phyloP scores from a whole-genome alignment of 2,888 invertebrate genomes.

The Cecidostiba fungosa region DNA sequence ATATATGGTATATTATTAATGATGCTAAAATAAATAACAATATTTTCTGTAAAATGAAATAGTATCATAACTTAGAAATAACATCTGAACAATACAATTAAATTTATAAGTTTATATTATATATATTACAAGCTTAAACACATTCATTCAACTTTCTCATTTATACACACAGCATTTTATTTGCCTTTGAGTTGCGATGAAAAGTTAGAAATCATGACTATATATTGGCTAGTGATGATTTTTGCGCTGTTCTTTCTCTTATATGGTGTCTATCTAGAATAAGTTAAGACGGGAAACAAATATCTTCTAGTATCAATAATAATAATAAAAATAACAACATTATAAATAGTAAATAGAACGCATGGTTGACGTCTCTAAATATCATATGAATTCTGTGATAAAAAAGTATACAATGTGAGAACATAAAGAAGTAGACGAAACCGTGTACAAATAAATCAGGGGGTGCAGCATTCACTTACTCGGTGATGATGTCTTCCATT shows the following conservation, averaged over 20 bases:
- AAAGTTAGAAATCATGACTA: neutral
- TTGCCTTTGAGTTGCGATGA: neutral
- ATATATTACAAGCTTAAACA: neutral
- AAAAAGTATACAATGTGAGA: neutral
- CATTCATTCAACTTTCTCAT: neutral
- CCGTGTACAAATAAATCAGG: neutral
- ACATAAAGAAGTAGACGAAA: constrained; percentile 8
- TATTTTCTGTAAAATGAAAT: neutral
- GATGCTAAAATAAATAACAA: neutral
- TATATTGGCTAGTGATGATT: neutral
- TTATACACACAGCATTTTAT: constrained; percentile 1
- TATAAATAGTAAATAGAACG: constrained; percentile 16
- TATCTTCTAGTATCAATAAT: constrained; percentile 13
- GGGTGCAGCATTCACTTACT: constrained; percentile 72
- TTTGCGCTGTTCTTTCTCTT: neutral
- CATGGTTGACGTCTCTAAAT: neutral
- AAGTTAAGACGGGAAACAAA: neutral
- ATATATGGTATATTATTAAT: neutral
- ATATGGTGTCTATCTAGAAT: neutral
- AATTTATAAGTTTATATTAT: neutral
- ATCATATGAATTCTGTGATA: neutral
- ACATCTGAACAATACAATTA: no score
- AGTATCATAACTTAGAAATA: neutral
- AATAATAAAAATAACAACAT: constrained; percentile 12
- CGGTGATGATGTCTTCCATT: constrained; percentile 72